Evolutionary conservation across 2,888 invertebrate genomes (phyloP), one percentile per base, ranked within the genome.

Genomic region (Euzetes globulus): DNA sequence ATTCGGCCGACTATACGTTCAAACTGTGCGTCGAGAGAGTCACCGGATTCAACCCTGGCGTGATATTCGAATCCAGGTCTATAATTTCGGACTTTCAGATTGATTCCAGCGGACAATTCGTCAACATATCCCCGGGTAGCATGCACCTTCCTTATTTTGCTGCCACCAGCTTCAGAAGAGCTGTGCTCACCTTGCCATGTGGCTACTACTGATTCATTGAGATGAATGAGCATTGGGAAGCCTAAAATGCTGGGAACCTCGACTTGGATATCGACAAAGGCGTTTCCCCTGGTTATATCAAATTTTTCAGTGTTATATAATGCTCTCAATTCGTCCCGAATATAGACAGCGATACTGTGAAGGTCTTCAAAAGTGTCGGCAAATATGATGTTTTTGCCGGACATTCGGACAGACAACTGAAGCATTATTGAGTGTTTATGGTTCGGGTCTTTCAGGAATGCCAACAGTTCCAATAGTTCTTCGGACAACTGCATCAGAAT

Each of bases 291-390:
- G 50, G 74, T 27, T 1, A 33, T 68, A 41, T 74, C 74, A 11
- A 71, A 3, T 6, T 17, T 50, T 13, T 70, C 70, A 0, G 45
- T 33, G 15, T 68, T 41, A 15, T 45, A 29, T 3, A 70, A 3
- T 58, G 70, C 50, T 25, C 29, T 52, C 11, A 70, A 19, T 13
- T 29, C 13, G 9, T 70, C 50, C 13, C 22, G 29, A 1, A 74
- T 19, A 13, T 45, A 4, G 1, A 50, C 70, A 17, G n/a, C 47
- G 5, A 70, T 17, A 6, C 5, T 22, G 27, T 74, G 71, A 6
- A 74, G 5, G 29, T 74, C 74, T 25, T 74, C 71, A 22, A 74
- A 74, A 13, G 47, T 47, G 41, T 74, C 74, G 6, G 52, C 13
- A 29, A 71, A 74, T 13, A 27, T 13, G 11, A 74, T 19, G 22